phyloP scores from a whole-genome alignment of 2,888 invertebrate species.

The Ypsolopha sequella region DNA sequence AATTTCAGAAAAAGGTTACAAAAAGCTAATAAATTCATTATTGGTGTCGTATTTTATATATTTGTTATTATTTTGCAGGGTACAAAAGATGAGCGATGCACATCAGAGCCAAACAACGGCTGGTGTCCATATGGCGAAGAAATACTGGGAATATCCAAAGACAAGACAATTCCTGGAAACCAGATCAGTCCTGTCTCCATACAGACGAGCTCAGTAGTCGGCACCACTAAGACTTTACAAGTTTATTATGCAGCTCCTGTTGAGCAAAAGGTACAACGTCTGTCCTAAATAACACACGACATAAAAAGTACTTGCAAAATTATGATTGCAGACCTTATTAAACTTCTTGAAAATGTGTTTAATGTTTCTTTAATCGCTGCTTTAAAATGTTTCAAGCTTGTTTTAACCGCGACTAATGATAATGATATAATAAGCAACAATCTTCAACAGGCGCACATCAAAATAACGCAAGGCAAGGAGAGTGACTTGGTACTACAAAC shows the following conservation, averaged over 20 bases:
- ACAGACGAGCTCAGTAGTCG: constrained; percentile 10
- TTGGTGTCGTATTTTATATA: too few species aligned
- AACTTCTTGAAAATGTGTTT: background rate
- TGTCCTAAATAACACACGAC: background rate
- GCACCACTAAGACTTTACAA: background rate
- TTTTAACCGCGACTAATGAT: background rate
- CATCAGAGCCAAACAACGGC: constrained; percentile 1
- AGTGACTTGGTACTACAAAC: background rate
- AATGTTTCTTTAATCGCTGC: background rate
- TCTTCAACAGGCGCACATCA: background rate
- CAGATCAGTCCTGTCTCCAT: constrained; percentile 18
- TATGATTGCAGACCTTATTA: background rate
- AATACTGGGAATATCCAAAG: constrained; percentile 4
- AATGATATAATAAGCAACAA: background rate
- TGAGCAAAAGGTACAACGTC: background rate
- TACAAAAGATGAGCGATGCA: background rate
- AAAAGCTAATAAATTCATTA: too few species aligned
- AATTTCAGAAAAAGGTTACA: too few species aligned
- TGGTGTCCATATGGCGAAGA: constrained; percentile 27
- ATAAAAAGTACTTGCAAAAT: background rate
- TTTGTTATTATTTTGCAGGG: constrained; percentile 19
- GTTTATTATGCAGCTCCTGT: background rate
- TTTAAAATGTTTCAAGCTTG: background rate
- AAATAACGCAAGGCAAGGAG: constrained; percentile 2
- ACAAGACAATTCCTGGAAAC: constrained; percentile 9